Conservation (phyloP, 2,113 vertebrate species). For the Chrysochloris asiatica region DNA sequence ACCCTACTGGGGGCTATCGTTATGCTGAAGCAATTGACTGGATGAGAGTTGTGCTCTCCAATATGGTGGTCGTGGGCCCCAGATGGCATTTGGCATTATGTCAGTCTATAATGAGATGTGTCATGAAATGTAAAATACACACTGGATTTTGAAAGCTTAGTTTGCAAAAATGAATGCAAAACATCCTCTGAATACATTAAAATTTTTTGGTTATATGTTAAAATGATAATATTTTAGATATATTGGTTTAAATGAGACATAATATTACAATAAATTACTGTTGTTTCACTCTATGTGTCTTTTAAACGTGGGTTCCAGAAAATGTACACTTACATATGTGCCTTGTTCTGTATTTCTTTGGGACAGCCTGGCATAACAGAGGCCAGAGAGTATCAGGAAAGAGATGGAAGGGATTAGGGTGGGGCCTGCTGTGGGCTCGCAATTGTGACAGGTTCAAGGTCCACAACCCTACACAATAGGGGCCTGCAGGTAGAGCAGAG, state of each 20-base stretch:
- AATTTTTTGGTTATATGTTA: not conserved
- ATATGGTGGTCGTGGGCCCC: not conserved
- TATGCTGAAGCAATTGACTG: not conserved
- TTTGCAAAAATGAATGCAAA: not conserved
- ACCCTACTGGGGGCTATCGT: fast-evolving
- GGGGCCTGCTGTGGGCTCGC: not conserved
- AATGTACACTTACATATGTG: not conserved
- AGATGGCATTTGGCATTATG: not conserved
- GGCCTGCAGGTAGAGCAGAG: too few relatives aligned
- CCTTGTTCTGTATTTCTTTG: not conserved
- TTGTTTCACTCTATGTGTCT: not conserved
- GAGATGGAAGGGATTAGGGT: not conserved
- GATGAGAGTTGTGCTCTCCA: not conserved
- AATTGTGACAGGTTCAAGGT: not conserved
- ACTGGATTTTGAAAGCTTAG: not conserved
- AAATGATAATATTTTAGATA: not conserved
- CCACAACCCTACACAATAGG: fast-evolving
- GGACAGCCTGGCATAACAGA: fast-evolving
- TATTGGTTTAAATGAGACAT: not conserved
- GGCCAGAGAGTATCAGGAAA: not conserved
- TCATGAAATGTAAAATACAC: not conserved
- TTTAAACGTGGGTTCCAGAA: not conserved
- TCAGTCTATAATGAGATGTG: too few relatives aligned
- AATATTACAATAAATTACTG: not conserved
- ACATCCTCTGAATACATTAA: not conserved